Evolutionary conservation across 2,888 invertebrate species (phyloP), one percentile per base, ranked within the genome.

Genomic region (Drosophila percnosoma): DNA sequence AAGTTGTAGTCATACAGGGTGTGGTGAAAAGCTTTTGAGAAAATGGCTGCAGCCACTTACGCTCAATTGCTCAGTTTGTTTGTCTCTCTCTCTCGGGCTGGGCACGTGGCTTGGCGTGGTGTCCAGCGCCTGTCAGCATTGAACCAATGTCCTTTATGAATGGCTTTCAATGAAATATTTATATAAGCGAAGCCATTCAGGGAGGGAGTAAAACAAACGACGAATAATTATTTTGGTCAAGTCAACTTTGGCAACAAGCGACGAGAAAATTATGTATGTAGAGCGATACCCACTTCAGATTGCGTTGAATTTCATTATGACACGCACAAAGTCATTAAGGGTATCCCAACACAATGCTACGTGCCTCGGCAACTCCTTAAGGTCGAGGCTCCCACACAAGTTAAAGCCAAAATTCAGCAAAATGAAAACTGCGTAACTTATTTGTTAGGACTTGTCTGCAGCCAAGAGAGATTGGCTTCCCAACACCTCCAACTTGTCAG

Each of bases 141-240:
- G 64, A 63, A 42, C 61, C 57, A 40, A 59, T 61, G 48, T 48
- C 33, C 68, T 48, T 90, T 86, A 88, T 87, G 90, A 87, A 90
- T 87, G 90, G 75, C 77, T 72, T 86, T 82, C 81, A 79, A 79
- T 86, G 62, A 83, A 85, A 88, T 86, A 87, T 87, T 87, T 87
- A 87, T 88, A 68, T 85, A 85, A 85, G 78, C 48, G 36, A 64
- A 69, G 72, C 83, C 74, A 88, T 73, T 67, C 34, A 49, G 60
- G 45, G 53, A 49, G 57, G 48, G 55, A 63, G 59, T 64, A 70
- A 64, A 69, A 65, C 54, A 62, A 73, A 68, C 61, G 59, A 42
- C 64, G 53, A 53, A 70, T 75, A 71, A 78, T 78, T 71, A 71
- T 68, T 61, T 58, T 29, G 52, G 64, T 58, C 64, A 64, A 57